Conservation (phyloP, 1,140 invertebrate species). For the Drosophila saltans region DNA sequence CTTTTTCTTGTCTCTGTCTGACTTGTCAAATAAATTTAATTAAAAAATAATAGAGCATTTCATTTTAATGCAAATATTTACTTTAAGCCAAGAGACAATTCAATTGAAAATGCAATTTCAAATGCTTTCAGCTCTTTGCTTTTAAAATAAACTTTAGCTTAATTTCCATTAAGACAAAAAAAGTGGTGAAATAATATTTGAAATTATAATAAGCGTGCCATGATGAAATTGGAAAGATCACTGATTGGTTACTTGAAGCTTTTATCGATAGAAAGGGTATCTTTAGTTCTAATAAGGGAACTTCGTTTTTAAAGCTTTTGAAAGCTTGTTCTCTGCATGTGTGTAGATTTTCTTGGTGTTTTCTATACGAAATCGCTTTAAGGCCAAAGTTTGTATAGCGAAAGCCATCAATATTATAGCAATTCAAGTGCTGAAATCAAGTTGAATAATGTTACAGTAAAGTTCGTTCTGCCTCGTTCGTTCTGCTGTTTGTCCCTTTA, state of each 20-base stretch:
- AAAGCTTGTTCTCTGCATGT: background rate
- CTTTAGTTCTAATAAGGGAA: too few species aligned
- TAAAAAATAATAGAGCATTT: slow-evolving; percentile 4
- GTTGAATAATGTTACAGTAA: slow-evolving; percentile 3
- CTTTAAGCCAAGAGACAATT: background rate
- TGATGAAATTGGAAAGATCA: background rate
- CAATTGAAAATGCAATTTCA: background rate
- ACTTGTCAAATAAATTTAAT: slow-evolving; percentile 5
- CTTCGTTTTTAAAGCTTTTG: background rate
- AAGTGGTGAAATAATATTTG: background rate
- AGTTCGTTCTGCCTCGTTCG: background rate
- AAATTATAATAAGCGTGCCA: background rate
- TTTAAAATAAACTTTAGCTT: background rate
- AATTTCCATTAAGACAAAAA: background rate
- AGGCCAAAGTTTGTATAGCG: background rate
- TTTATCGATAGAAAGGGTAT: too few species aligned
- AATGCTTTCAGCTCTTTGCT: background rate
- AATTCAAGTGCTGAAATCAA: slow-evolving; percentile 15
- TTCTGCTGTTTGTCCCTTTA: background rate
- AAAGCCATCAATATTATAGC: slow-evolving; percentile 12
- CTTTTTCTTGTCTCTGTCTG: background rate
- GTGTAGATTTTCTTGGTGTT: background rate
- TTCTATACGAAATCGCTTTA: background rate
- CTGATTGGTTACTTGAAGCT: too few species aligned
- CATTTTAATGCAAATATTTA: slow-evolving; percentile 1